Base-by-base conservation (phyloP, 2,888 invertebrate genomes). In the Athalia rosae region DNA sequence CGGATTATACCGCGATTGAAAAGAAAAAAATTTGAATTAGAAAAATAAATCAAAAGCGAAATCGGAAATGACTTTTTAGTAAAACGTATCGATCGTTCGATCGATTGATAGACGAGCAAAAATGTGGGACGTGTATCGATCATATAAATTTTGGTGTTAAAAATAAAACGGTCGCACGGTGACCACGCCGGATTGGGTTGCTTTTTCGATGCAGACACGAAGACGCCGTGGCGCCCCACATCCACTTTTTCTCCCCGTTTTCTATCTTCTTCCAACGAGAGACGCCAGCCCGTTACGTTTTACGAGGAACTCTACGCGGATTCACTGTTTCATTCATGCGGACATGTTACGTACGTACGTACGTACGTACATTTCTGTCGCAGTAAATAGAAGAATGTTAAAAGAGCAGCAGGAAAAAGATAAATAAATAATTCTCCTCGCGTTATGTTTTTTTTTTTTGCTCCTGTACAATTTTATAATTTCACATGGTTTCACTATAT, bases 191-290 rank as follows among this genome's bases (percentile, higher is more conserved):
- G 53, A 62, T 62, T 2, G 28, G 56, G 69, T 28, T 66, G 80
- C 76, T 83, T 84, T 83, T 84, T 82, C 67, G 82, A 76, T 81
- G 82, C 82, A 84, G 84, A 84, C 84, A 74, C 77, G 81, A 79
- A 82, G 84, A 78, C 84, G 84, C 84, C 84, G 79, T 56, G 73
- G 74, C 79, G 85, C 76, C 81, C 84, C 81, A 84, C 79, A 84
- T 84, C 79, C 28, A 28, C 50, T 74, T 50, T 59, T 28, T 48
- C 61, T 62, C 48, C 48, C 61, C 61, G 6, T 74, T 11, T n/a
- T 15, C 11, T 47, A n/a, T 47, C 48, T 61, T 53, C 4, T 45
- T 13, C 45, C 58, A 45, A 58, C 58, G 53, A 41, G 56, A n/a
- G 15, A 56, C 56, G 50, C 41, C 48, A 13, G 13, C 8, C 13